Percentiles rank a stretch among this genome's conserved stretches.
Conservation (phyloP, 2,797 vertebrate genomes). For the Margarornis squamiger region DNA sequence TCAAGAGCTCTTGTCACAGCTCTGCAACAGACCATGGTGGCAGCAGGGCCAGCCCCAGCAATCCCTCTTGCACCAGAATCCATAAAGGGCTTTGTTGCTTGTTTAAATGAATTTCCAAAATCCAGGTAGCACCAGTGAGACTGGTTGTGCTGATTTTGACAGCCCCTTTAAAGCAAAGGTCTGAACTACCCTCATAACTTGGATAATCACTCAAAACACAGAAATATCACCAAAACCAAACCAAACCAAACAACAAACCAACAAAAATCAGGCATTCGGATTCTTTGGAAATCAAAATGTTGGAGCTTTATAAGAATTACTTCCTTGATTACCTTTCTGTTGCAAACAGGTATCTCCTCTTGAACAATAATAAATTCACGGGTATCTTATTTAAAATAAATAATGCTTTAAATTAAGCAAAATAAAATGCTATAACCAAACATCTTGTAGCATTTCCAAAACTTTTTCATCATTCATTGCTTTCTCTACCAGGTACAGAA, state of each 20-base stretch:
- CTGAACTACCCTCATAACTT: not conserved
- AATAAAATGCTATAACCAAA: not conserved
- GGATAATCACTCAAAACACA: not conserved
- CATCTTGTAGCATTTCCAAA: not conserved
- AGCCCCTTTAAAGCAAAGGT: not conserved
- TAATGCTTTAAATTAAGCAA: not conserved
- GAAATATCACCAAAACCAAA: not conserved
- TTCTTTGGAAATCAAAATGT: not conserved
- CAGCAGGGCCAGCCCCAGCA: not conserved
- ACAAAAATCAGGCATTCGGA: not conserved
- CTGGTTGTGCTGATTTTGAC: not conserved
- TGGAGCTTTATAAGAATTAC: not conserved
- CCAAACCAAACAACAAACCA: not conserved
- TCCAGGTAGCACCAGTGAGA: not conserved
- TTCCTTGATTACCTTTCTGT: not conserved
- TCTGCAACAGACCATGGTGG: not conserved
- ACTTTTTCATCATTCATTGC: not conserved
- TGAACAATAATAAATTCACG: not conserved
- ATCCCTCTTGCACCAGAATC: not conserved
- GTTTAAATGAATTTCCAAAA: not conserved
- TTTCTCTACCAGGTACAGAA: not conserved
- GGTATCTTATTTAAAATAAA: not conserved
- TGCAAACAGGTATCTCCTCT: not conserved
- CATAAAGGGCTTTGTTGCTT: not conserved
- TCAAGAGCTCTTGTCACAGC: not conserved